Evolutionary conservation across 1,140 invertebrate species (phyloP), one percentile per base, ranked within the genome.

Genomic region (Drosophila littoralis): DNA sequence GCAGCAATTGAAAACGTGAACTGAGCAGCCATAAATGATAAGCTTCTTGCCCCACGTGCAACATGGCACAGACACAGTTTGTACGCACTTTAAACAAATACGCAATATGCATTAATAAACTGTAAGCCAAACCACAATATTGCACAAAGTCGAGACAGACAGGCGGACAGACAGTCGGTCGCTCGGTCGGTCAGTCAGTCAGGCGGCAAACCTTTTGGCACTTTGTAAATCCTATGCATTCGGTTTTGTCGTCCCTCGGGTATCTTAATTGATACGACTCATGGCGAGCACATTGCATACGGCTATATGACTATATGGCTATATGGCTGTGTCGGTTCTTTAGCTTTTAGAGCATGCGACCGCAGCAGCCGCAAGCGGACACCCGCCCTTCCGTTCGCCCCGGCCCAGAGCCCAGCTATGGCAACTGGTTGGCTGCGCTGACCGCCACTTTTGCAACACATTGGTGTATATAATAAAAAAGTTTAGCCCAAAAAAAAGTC

Each of bases 261-360:
- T 51, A 42, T 64, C 76, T 64, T 70, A 70, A 70, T 70, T 70
- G 67, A 69, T 69, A 52, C 48, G 42, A 40, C 54, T 57, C 35
- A 7, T 33, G 54, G 58, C 42, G 12, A 15, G 48, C 12, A 32
- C 17, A 22, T 46, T 7, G 6, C 43, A 22, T 13, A 8, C 10
- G 6, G 13, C 22, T 28, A 22, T 4, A 22, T 46, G 15, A 12
- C 12, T 5, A 12, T 12, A 22, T 46, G 15, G 40, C 12, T 5
- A 12, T 12, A 43, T 46, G 17, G 45, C 17, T 48, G 33, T 45
- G 42, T 15, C 51, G 59, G 73, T 76, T 70, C 79, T 79, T 82
- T 64, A 85, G 82, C 82, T 86, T 86, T 86, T 86, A 86, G 76
- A 55, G 83, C 61, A 48, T 65, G 79, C 76, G 76, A 80, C 85